A percentile compares a stretch with the other conserved stretches of the same genome.
Evolutionary conservation across 2,888 invertebrate genomes (phyloP).

Genomic region (Rotaria sp.): DNA sequence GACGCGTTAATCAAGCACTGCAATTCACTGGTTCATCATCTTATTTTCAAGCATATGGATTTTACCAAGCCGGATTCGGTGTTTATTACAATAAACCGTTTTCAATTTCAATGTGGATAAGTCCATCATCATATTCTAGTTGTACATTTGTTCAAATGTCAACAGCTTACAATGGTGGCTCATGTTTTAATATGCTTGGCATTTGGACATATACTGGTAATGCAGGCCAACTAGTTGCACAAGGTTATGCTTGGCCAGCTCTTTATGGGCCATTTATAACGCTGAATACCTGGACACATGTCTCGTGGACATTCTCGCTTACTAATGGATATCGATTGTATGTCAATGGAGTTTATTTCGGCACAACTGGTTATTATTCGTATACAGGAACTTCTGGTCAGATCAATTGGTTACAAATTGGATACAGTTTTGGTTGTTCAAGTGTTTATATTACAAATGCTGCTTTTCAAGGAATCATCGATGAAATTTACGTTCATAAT

Average conservation of each 20-base stretch:
- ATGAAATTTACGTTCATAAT: not conserved
- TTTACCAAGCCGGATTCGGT: not conserved
- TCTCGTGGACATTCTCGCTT: not conserved
- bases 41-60: slow-evolving; percentile 1
- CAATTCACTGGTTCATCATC: not conserved
- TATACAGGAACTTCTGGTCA: not conserved
- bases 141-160: not conserved
- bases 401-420: not conserved
- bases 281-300: not conserved
- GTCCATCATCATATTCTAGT: not conserved
- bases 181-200: not conserved
- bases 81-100: not conserved
- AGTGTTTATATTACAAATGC: not conserved
- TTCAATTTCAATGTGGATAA: not conserved
- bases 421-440: not conserved
- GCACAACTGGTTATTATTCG: not conserved
- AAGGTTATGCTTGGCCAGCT: not conserved
- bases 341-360: not conserved
- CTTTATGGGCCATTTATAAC: not conserved
- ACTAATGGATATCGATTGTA: not conserved
- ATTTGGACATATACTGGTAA: not conserved
- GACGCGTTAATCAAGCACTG: not conserved
- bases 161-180: not conserved
- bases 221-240: not conserved
- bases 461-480: not conserved